Conservation (phyloP, 2,888 invertebrate genomes). For the Microctonus brassicae region DNA sequence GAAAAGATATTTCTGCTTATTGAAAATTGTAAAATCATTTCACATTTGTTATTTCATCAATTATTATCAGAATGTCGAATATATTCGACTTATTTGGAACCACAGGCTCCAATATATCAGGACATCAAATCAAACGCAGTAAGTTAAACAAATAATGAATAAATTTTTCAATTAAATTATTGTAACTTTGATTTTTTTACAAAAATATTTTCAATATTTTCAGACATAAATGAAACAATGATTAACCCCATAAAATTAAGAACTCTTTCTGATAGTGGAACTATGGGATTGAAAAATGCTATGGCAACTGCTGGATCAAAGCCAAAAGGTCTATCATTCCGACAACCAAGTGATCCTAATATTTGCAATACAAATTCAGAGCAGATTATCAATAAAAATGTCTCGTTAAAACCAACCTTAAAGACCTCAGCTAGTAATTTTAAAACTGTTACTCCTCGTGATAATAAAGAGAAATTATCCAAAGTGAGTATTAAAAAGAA, state of each 20-base stretch:
- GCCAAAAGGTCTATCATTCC: conserved; percentile 24
- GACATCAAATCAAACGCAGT: neutral
- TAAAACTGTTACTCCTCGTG: neutral
- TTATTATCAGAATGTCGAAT: conserved; percentile 14
- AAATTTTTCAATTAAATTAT: neutral
- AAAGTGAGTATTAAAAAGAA: conserved; percentile 4
- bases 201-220: neutral
- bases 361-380: neutral
- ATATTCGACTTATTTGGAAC: conserved; percentile 25
- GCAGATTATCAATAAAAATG: neutral
- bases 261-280: neutral
- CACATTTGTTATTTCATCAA: too few species aligned
- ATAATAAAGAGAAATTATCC: conserved; percentile 3
- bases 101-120: neutral
- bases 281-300: neutral
- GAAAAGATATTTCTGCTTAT: too few species aligned
- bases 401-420: neutral
- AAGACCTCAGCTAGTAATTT: neutral
- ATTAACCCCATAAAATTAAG: neutral
- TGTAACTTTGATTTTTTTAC: neutral
- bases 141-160: neutral
- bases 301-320: neutral
- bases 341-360: conserved; percentile 8
- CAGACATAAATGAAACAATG: neutral
- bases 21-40: too few species aligned